phyloP scores from a whole-genome alignment of 2,888 invertebrate species.

The Anthophora plumipes region DNA sequence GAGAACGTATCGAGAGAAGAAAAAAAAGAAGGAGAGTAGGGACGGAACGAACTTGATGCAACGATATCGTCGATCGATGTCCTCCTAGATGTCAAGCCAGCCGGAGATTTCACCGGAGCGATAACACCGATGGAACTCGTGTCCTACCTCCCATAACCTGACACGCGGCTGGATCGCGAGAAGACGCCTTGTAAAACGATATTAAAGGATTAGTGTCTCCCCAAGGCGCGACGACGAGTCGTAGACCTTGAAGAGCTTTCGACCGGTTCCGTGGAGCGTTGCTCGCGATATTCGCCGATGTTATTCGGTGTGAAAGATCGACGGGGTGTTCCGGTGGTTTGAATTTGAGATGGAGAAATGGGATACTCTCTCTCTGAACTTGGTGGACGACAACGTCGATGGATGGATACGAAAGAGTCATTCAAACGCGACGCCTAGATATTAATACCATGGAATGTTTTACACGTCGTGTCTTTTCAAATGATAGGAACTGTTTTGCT shows the following conservation, averaged over 20 bases:
- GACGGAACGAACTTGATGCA: constrained; percentile 24
- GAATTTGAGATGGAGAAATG: background rate
- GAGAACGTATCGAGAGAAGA: background rate
- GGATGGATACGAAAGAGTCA: too few species aligned
- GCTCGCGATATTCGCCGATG: constrained; percentile 37
- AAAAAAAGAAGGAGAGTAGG: background rate
- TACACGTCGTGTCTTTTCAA: too few species aligned
- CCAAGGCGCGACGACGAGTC: constrained; percentile 35
- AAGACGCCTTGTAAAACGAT: constrained; percentile 75
- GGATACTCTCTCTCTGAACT: too few species aligned
- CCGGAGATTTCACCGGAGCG: constrained; percentile 64
- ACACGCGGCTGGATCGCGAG: constrained; percentile 67
- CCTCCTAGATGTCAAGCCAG: constrained; percentile 55
- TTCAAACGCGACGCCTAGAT: too few species aligned
- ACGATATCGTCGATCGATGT: constrained; percentile 71
- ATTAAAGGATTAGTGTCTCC: constrained; percentile 77
- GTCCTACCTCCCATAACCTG: constrained; percentile 74
- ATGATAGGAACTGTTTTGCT: too few species aligned
- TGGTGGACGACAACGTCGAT: background rate
- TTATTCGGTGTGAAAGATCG: constrained; percentile 43
- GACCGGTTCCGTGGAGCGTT: constrained; percentile 52
- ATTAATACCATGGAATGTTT: too few species aligned
- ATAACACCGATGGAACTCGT: constrained; percentile 68
- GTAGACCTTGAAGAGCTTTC: constrained; percentile 62
- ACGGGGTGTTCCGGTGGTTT: background rate